Evolutionary conservation across 2,888 invertebrate species (phyloP).

Genomic region (Sceliomorpha sp.): DNA sequence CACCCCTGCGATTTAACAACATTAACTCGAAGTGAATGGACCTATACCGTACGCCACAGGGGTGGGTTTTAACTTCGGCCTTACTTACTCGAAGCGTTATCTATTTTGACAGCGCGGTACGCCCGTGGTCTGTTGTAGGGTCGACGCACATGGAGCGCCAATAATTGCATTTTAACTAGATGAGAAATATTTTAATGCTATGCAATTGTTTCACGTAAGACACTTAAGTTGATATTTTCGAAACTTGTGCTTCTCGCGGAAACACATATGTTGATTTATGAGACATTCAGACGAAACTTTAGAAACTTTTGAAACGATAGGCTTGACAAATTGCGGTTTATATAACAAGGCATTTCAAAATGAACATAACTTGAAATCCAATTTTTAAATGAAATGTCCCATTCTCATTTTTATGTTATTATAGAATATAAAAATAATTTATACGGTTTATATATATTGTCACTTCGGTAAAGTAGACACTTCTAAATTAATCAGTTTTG

Average conservation of each 20-base stretch:
- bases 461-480: too few species aligned
- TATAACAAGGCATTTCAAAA: too few species aligned
- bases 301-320: too few species aligned
- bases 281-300: too few species aligned
- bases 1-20: conserved; percentile 72
- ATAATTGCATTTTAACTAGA: conserved; percentile 76
- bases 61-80: conserved; percentile 77
- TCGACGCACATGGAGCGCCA: conserved; percentile 57
- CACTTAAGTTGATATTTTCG: neutral
- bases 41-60: conserved; percentile 67
- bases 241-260: neutral
- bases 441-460: too few species aligned
- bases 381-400: too few species aligned
- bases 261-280: too few species aligned
- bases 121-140: conserved; percentile 75
- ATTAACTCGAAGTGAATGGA: conserved; percentile 77
- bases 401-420: too few species aligned
- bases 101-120: conserved; percentile 79
- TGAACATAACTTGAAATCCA: too few species aligned
- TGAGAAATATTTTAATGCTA: conserved; percentile 28
- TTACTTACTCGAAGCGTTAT: conserved; percentile 78
- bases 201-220: conserved; percentile 14
- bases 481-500: too few species aligned
- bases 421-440: too few species aligned
- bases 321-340: too few species aligned